Evolutionary conservation across 2,113 vertebrate genomes (phyloP).

Genomic region (Bolborhynchus lineola): DNA sequence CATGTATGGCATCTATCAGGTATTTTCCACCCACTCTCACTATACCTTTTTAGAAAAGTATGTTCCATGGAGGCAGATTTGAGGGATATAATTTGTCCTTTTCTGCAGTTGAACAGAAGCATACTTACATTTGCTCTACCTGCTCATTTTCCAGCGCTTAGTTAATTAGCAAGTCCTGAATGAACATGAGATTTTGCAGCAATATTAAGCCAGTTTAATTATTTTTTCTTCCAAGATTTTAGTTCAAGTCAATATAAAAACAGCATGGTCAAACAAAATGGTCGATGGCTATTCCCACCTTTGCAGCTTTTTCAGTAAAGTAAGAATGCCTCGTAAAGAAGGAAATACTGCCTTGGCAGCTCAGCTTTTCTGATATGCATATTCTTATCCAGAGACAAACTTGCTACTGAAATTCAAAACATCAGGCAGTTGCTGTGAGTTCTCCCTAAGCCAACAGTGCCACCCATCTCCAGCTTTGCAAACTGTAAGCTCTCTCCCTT

Average conservation of each 20-base stretch:
- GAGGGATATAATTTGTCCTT: background rate
- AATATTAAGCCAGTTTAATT: background rate
- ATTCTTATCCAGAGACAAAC: background rate
- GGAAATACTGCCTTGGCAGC: background rate
- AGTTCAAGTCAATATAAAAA: background rate
- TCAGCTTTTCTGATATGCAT: background rate
- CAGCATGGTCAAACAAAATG: rapidly evolving
- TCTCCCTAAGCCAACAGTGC: background rate
- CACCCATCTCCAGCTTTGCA: background rate
- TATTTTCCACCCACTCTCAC: background rate
- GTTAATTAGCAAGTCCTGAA: background rate
- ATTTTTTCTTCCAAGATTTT: background rate
- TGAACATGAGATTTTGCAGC: background rate
- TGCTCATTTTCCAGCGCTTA: background rate
- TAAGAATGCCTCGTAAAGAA: background rate
- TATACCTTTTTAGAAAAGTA: background rate
- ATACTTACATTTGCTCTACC: background rate
- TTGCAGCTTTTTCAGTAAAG: background rate
- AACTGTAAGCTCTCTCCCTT: background rate
- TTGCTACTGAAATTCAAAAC: background rate
- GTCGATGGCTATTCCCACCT: background rate
- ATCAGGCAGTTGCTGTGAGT: background rate
- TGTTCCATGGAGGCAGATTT: background rate
- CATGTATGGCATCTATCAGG: too few species aligned
- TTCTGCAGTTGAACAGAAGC: background rate